A percentile compares a stretch with the other conserved stretches of the same genome.
phyloP scores from a whole-genome alignment of 2,888 invertebrate genomes.

The Hydrotaea cyrtoneurina region DNA sequence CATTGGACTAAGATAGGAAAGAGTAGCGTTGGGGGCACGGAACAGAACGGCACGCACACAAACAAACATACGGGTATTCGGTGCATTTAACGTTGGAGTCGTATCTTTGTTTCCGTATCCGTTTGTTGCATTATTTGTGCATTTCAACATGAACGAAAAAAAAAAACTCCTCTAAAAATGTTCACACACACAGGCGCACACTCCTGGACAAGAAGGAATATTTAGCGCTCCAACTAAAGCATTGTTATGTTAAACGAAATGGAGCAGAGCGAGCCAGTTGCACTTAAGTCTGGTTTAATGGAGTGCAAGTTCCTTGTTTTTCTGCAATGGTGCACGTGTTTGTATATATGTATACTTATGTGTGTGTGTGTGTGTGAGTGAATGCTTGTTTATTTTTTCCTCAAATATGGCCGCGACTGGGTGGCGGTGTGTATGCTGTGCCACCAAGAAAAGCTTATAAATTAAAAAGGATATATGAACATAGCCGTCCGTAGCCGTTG shows the following conservation, averaged over 20 bases:
- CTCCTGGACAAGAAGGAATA: conserved; percentile 39
- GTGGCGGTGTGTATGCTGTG: conserved; percentile 45
- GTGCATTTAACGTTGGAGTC: conserved; percentile 38
- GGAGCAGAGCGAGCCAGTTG: conserved; percentile 57
- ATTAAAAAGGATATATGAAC: conserved; percentile 45
- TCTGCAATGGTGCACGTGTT: not conserved
- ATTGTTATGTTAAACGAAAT: conserved; percentile 58
- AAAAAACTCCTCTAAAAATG: conserved; percentile 43
- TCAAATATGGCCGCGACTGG: conserved; percentile 58
- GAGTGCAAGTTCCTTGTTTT: conserved; percentile 56
- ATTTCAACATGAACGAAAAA: conserved; percentile 55
- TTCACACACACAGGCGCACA: conserved; percentile 31
- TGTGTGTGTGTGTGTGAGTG: conserved; percentile 9
- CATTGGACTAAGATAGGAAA: conserved; percentile 13
- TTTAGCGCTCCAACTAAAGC: conserved; percentile 58
- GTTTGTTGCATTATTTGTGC: conserved; percentile 58
- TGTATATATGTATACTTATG: not conserved
- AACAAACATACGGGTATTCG: conserved; percentile 6
- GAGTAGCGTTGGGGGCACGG: conserved; percentile 3
- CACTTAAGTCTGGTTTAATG: conserved; percentile 64
- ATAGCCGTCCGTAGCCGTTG: not conserved
- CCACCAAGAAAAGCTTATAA: conserved; percentile 59
- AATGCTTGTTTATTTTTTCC: conserved; percentile 38
- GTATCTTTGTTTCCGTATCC: conserved; percentile 52
- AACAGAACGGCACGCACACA: not conserved